A percentile compares a stretch with the other conserved stretches of the same genome.
phyloP scores from a whole-genome alignment of 2,797 vertebrate genomes.

The Hippopotamyrus pictus region DNA sequence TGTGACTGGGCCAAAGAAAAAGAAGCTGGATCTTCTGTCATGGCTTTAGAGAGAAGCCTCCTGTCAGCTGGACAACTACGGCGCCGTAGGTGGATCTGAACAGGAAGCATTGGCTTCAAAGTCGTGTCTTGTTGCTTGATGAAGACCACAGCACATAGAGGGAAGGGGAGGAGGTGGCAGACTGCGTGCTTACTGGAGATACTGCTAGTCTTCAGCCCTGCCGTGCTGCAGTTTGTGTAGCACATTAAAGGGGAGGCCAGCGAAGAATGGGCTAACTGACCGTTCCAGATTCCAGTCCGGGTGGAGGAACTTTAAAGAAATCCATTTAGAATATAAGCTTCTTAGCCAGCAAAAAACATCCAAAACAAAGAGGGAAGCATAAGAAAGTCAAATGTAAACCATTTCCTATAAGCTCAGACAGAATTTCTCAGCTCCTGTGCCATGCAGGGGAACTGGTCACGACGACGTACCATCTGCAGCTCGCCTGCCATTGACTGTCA shows the following conservation, averaged over 20 bases:
- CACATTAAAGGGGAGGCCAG: not conserved
- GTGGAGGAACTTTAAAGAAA: not conserved
- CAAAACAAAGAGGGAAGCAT: not conserved
- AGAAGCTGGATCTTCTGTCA: not conserved
- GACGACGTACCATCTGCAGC: not conserved
- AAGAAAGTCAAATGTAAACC: not conserved
- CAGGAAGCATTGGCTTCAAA: not conserved
- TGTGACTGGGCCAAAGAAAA: not conserved
- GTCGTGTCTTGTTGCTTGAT: not conserved
- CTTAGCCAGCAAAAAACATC: not conserved
- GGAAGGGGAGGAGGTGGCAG: not conserved
- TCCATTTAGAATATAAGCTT: not conserved
- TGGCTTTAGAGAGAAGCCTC: not conserved
- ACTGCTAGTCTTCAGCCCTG: not conserved
- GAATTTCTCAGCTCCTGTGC: not conserved
- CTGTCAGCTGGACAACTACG: not conserved
- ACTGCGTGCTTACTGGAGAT: not conserved
- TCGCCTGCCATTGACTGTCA: not conserved
- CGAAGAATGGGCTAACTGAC: not conserved
- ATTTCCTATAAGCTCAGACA: not conserved
- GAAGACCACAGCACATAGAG: not conserved
- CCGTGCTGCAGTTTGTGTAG: not conserved
- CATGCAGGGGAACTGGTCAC: not conserved
- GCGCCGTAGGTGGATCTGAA: not conserved
- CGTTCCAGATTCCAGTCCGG: not conserved